phyloP scores from a whole-genome alignment of 2,888 invertebrate species.

The Rosalia funebris region DNA sequence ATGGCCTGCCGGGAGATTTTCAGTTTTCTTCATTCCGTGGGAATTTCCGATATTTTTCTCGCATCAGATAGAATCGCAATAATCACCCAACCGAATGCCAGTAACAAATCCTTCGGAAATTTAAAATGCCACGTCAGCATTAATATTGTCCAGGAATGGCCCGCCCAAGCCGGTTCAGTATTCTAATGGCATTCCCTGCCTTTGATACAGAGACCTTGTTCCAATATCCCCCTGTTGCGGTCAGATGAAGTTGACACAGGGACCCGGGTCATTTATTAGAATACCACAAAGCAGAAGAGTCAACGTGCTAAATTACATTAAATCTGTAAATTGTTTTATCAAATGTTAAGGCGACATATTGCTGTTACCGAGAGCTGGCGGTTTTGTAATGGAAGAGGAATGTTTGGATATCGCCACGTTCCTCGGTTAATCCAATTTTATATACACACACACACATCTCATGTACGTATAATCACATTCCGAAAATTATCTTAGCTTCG shows the following conservation, averaged over 20 bases:
- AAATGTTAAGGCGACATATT: constrained; percentile 30
- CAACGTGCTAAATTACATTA: constrained; percentile 51
- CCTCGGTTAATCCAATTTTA: too few relatives aligned
- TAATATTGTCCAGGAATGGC: background rate
- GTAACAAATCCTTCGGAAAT: background rate
- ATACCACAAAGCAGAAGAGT: constrained; percentile 51
- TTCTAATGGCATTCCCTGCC: constrained; percentile 14
- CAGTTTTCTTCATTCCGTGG: background rate
- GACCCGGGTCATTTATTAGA: constrained; percentile 42
- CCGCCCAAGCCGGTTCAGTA: background rate
- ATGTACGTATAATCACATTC: too few relatives aligned
- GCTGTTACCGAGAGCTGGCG: background rate
- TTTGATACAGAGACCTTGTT: constrained; percentile 25
- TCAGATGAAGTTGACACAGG: constrained; percentile 36
- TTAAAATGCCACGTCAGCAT: background rate
- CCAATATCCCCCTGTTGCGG: constrained; percentile 37
- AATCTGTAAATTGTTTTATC: constrained; percentile 51
- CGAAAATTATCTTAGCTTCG: too few relatives aligned
- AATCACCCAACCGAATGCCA: background rate
- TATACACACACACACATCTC: too few relatives aligned
- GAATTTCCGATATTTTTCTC: background rate
- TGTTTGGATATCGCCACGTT: too few relatives aligned
- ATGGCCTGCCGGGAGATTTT: too few relatives aligned
- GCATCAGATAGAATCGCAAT: background rate
- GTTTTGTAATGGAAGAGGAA: background rate